Conservation (phyloP, 1,140 invertebrate species). For the Scaptomyza hsui region DNA sequence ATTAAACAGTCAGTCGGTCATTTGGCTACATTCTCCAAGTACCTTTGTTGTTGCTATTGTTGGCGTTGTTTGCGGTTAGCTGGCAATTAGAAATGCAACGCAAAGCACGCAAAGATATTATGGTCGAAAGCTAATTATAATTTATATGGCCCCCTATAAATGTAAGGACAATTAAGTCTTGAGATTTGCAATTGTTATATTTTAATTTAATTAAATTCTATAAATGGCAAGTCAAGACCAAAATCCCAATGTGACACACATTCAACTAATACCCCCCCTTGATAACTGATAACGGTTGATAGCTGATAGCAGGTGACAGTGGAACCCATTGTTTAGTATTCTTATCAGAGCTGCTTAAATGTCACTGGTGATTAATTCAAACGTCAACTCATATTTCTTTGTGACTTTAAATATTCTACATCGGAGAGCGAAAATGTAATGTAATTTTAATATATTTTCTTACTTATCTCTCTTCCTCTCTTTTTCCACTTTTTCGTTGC, state of each 20-base stretch:
- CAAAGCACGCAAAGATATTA: slow-evolving; percentile 10
- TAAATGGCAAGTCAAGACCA: not conserved
- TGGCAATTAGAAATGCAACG: slow-evolving; percentile 47
- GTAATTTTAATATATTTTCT: slow-evolving; percentile 33
- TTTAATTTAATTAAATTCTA: not conserved
- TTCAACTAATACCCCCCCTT: not conserved
- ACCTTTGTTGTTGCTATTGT: slow-evolving; percentile 12
- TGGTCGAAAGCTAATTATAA: not conserved
- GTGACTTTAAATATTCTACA: not conserved
- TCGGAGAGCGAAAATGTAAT: slow-evolving; percentile 9
- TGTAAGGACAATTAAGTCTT: not conserved
- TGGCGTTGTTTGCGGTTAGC: slow-evolving; percentile 16
- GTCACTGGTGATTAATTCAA: slow-evolving; percentile 45
- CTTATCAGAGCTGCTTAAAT: slow-evolving; percentile 11
- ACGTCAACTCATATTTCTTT: slow-evolving; percentile 1
- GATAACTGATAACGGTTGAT: slow-evolving; percentile 3
- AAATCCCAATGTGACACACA: slow-evolving; percentile 11
- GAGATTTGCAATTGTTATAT: not conserved
- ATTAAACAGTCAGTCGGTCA: slow-evolving; percentile 52
- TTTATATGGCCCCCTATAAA: not conserved
- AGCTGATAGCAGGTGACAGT: slow-evolving; percentile 23
- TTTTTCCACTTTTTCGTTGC: not conserved
- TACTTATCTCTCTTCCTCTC: not conserved
- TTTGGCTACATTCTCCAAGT: not conserved
- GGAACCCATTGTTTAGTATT: slow-evolving; percentile 31